These are phyloP conservation scores for Sylvietta virens DNA, from an alignment of 2,113 vertebrate genomes.

Conservation along the genomic window DNA sequence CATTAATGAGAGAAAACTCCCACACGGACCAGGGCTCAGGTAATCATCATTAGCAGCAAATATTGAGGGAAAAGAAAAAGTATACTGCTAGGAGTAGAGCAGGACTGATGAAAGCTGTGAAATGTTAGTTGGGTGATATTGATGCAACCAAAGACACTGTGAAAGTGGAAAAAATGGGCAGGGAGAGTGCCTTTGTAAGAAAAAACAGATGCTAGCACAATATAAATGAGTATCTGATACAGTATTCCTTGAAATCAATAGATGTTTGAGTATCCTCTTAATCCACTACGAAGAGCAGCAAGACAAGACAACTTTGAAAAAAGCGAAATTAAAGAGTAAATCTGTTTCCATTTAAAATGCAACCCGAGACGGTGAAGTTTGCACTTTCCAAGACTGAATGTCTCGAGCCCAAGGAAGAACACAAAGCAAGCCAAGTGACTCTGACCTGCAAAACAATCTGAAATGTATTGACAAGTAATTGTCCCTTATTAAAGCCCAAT, in stretches of 20 bases:
- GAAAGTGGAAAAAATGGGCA: neutral
- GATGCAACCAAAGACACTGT: neutral
- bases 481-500: neutral
- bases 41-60: conserved; percentile 8
- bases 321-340: neutral
- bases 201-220: neutral
- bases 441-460: neutral
- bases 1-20: conserved; percentile 9
- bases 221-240: neutral
- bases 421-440: neutral
- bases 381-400: neutral
- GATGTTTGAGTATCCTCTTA: neutral
- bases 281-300: neutral
- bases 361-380: neutral
- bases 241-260: neutral
- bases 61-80: neutral
- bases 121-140: neutral
- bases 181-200: neutral
- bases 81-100: neutral
- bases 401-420: neutral
- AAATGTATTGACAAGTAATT: neutral
- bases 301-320: neutral
- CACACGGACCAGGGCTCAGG: neutral
- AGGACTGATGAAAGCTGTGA: neutral
- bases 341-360: neutral